Conservation (phyloP, 2,888 invertebrate genomes). For the Drosophila diplacantha region DNA sequence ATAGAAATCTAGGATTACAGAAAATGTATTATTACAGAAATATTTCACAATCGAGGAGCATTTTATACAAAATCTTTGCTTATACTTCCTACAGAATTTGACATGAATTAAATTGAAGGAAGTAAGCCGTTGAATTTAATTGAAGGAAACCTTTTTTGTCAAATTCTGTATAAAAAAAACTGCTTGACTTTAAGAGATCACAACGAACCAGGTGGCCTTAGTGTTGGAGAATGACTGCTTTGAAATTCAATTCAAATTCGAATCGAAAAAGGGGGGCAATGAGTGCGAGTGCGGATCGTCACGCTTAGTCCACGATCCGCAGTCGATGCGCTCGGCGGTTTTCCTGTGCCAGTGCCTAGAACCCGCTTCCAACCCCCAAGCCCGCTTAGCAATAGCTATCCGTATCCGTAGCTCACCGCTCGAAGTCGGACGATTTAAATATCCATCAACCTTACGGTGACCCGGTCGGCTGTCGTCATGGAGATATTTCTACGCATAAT, state of each 20-base stretch:
- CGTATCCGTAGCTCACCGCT: constrained; percentile 7
- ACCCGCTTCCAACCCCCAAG: neutral
- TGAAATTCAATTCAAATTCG: constrained; percentile 33
- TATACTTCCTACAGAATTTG: neutral
- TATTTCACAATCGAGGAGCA: neutral
- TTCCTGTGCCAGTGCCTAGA: constrained; percentile 7
- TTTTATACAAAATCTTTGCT: neutral
- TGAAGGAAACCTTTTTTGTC: neutral
- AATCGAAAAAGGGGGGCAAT: constrained; percentile 20
- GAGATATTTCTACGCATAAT: constrained; percentile 60
- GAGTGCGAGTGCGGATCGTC: constrained; percentile 12
- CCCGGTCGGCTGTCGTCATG: constrained; percentile 45
- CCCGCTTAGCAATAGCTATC: neutral
- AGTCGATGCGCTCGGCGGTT: constrained; percentile 35
- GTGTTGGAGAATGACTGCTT: constrained; percentile 15
- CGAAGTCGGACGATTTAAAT: constrained; percentile 49
- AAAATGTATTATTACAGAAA: neutral
- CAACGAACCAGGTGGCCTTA: neutral
- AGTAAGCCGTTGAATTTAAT: neutral
- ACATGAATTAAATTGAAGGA: neutral
- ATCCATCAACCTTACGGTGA: constrained; percentile 35
- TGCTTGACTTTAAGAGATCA: neutral
- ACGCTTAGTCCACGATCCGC: constrained; percentile 43
- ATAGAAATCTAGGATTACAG: neutral
- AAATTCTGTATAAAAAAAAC: neutral